These are phyloP conservation scores for Melanerpes formicivorus DNA, from an alignment of 2,113 vertebrate species.

Conservation along the genomic window DNA sequence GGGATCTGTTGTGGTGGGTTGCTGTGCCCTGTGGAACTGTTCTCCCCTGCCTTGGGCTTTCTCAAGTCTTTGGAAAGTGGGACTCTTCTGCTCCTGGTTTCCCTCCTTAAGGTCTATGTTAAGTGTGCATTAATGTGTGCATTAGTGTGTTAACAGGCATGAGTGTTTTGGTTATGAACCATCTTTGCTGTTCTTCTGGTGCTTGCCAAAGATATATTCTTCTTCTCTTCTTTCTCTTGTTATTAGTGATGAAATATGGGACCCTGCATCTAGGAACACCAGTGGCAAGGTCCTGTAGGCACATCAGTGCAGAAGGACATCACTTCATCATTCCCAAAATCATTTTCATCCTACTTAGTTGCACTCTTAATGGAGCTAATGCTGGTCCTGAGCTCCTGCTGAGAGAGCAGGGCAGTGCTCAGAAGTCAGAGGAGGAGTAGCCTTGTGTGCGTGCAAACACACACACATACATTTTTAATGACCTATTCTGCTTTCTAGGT, in stretches of 20 bases:
- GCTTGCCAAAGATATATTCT: neutral
- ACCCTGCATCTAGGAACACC: rapidly evolving
- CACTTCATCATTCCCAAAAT: neutral
- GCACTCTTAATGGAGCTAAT: neutral
- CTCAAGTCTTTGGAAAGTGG: neutral
- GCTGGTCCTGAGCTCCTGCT: neutral
- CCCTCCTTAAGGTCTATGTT: neutral
- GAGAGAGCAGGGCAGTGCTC: neutral
- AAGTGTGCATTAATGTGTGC: rapidly evolving
- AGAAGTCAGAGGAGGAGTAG: neutral
- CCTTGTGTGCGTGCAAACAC: neutral
- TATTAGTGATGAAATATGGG: neutral
- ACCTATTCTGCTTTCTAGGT: neutral
- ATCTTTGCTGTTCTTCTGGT: neutral
- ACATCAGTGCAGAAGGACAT: neutral
- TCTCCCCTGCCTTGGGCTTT: neutral
- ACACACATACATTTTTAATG: neutral
- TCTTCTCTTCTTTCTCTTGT: neutral
- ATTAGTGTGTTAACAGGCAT: neutral
- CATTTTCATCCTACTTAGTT: neutral
- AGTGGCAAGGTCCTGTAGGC: rapidly evolving
- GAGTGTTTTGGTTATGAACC: neutral
- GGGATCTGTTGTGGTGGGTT: neutral
- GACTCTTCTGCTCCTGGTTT: neutral
- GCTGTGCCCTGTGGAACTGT: rapidly evolving